These are phyloP conservation scores for Pipistrellus pipistrellus DNA, from an alignment of 2,797 vertebrate species.

Conservation along the genomic window DNA sequence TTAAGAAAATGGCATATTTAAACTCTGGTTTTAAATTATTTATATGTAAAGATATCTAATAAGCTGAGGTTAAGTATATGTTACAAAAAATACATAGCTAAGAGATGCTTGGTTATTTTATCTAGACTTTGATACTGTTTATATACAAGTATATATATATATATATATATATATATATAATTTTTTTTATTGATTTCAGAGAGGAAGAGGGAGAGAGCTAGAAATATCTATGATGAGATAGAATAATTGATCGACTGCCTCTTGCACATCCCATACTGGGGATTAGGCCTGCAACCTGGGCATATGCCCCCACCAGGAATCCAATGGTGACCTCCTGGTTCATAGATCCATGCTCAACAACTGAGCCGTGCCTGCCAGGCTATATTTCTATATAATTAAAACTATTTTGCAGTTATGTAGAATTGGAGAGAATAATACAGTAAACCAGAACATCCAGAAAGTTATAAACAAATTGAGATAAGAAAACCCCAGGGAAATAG, in stretches of 20 bases:
- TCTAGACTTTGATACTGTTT: constrained; percentile 7
- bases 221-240: no score
- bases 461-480: constrained; percentile 8
- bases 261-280: no score
- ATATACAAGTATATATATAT: no score
- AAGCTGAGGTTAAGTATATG: background rate
- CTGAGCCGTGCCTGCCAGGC: no score
- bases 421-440: background rate
- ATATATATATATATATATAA: no score
- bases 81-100: background rate
- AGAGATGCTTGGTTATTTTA: background rate
- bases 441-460: background rate
- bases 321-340: no score
- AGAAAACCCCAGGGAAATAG: background rate
- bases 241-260: no score
- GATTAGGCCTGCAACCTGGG: no score
- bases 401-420: constrained; percentile 13
- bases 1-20: constrained; percentile 47
- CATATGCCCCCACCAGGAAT: no score
- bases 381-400: constrained; percentile 14
- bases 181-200: no score
- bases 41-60: background rate
- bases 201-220: no score
- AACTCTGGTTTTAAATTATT: constrained; percentile 63
- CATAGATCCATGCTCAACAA: no score